Conservation (phyloP, 2,113 vertebrate genomes). For the Argyrosomus japonicus region DNA sequence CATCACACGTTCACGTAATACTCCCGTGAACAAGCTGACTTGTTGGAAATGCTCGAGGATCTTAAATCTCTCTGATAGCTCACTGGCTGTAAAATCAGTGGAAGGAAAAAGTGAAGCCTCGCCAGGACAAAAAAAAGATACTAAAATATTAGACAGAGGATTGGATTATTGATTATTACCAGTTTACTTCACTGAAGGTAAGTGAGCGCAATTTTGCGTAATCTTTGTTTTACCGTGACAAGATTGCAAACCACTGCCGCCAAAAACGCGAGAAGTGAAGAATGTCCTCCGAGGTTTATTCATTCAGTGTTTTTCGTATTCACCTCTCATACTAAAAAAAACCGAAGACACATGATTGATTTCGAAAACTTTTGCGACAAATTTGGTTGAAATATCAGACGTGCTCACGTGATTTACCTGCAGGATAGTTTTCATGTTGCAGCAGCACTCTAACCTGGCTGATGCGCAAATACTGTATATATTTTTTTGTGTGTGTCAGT, state of each 20-base stretch:
- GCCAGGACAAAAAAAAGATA: not conserved
- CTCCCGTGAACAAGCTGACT: slow-evolving; percentile 72
- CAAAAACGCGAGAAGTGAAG: slow-evolving; percentile 10
- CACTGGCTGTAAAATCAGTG: slow-evolving; percentile 48
- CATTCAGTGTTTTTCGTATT: not conserved
- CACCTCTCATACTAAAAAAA: not conserved
- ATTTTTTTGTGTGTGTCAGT: not conserved
- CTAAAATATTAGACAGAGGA: slow-evolving; percentile 15
- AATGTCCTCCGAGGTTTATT: slow-evolving; percentile 6
- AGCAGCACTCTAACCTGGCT: not conserved
- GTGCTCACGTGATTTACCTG: slow-evolving; percentile 14
- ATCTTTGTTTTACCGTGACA: not conserved
- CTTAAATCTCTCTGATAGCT: slow-evolving; percentile 47
- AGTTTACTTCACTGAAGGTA: slow-evolving; percentile 72
- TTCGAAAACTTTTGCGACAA: slow-evolving; percentile 57
- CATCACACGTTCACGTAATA: slow-evolving; percentile 73
- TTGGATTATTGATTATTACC: slow-evolving; percentile 50
- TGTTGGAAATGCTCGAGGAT: slow-evolving; percentile 76
- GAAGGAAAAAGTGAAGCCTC: slow-evolving; percentile 60
- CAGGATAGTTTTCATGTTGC: slow-evolving; percentile 19
- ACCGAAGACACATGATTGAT: not conserved
- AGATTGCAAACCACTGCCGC: slow-evolving; percentile 9
- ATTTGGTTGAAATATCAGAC: not conserved
- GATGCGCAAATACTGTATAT: slow-evolving; percentile 48
- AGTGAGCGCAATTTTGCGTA: slow-evolving; percentile 52